Percentiles rank a stretch among this genome's conserved stretches.
These are phyloP conservation scores for Synanthedon myopaeformis DNA, from an alignment of 2,888 invertebrate species.

Conservation along the genomic window DNA sequence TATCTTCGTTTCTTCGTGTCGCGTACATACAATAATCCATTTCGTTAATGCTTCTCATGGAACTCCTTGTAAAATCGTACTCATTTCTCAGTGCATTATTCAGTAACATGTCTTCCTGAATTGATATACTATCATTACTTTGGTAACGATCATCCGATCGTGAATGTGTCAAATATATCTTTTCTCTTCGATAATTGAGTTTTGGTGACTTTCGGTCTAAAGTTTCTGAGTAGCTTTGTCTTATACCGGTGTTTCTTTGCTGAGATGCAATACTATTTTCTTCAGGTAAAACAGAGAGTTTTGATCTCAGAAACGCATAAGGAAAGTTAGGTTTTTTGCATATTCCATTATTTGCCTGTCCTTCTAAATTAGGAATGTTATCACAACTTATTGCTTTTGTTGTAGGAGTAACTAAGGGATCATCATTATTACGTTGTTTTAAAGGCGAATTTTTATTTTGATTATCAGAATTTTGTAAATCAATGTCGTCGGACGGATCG, in stretches of 20 bases:
- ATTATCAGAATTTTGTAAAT: conserved; percentile 65
- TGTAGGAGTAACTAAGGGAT: conserved; percentile 51
- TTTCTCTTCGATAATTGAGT: conserved; percentile 36
- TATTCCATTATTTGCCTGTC: conserved; percentile 51
- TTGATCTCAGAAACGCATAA: conserved; percentile 81
- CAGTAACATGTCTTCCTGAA: conserved; percentile 56
- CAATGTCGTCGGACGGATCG: conserved; percentile 84
- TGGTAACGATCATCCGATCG: conserved; percentile 73
- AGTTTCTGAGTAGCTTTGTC: conserved; percentile 67
- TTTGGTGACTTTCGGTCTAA: conserved; percentile 59
- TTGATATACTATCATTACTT: conserved; percentile 61
- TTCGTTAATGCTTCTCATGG: conserved; percentile 56
- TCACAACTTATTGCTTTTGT: conserved; percentile 79
- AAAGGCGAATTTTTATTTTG: conserved; percentile 44
- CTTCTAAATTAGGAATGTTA: conserved; percentile 75
- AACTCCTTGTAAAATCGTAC: conserved; percentile 48
- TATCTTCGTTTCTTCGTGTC: conserved; percentile 38
- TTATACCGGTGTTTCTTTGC: conserved; percentile 56
- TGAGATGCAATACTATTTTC: conserved; percentile 73
- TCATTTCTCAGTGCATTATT: conserved; percentile 47
- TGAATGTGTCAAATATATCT: conserved; percentile 57
- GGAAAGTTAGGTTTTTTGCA: conserved; percentile 78
- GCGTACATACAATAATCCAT: conserved; percentile 39
- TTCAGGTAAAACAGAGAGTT: conserved; percentile 81
- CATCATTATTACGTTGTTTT: conserved; percentile 45